Base-by-base conservation (phyloP, 2,888 invertebrate genomes). In the Microctonus hyperodae region DNA sequence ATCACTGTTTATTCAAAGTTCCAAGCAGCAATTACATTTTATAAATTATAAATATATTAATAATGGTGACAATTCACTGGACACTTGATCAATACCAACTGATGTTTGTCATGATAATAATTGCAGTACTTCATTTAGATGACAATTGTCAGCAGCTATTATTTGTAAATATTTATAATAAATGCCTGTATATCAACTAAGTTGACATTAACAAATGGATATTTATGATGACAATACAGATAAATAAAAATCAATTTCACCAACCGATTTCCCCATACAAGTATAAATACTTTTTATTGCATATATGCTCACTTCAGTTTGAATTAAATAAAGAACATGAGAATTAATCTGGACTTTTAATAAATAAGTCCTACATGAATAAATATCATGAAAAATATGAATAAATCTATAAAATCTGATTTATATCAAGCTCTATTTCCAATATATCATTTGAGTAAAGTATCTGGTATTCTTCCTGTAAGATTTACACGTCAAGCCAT, bases 391-490 rank as follows among this genome's bases (percentile, higher is more conserved):
- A 25, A 53, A 58, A 70, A 50, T 28, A 74, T 72, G 72, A 67
- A 11, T 22, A 72, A 61, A 55, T 57, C 68, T 11, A 50, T 69
- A 11, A 74, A 73, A 44, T 76, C 77, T 1, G 80, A 82, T 72
- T 72, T 83, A 7, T 80, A 78, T 51, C 73, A 76, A 53, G 78
- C 79, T 0, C 71, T 83, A 3, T 72, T 72, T n/a, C 83, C 83
- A 2, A 76, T 81, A 48, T 83, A 82, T 69, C 73, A 81, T 63
- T 58, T 83, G 9, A 78, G 80, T 61, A 82, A 80, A 71, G 20
- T 77, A n/a, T 77, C 74, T 22, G 83, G 83, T 23, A 63, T 79
- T 10, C 64, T 82, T 53, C 83, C 83, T 1, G 80, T 80, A 0
- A 75, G 75, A 63, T 82, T 82, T 55, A 67, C 65, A 5, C 59